Evolutionary conservation across 1,140 invertebrate genomes (phyloP).

Genomic region (Argopecten irradians): DNA sequence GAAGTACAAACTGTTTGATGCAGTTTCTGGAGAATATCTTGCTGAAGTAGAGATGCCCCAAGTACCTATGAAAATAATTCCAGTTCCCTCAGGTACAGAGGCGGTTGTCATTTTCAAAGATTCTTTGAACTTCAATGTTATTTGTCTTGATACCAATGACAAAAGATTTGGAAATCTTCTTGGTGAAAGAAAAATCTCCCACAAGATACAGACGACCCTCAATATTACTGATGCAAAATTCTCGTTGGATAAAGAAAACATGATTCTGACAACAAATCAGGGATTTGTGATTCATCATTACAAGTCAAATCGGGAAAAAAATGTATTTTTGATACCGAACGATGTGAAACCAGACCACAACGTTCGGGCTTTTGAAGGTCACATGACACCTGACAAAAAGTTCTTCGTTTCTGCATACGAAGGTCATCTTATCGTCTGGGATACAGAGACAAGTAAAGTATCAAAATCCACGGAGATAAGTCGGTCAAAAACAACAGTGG

Average conservation of each 20-base stretch:
- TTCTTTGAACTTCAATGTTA: constrained; percentile 27
- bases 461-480: constrained; percentile 41
- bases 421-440: constrained; percentile 50
- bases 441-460: constrained; percentile 41
- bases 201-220: background rate
- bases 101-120: constrained; percentile 46
- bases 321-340: constrained; percentile 48
- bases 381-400: constrained; percentile 44
- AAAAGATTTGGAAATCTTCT: constrained; percentile 46
- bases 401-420: constrained; percentile 58
- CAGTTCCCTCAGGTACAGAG: constrained; percentile 39
- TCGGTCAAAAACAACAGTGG: constrained; percentile 35
- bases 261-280: constrained; percentile 47
- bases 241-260: constrained; percentile 29
- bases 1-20: constrained; percentile 43
- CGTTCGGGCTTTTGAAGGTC: constrained; percentile 49
- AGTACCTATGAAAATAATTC: constrained; percentile 40
- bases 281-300: constrained; percentile 54
- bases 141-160: constrained; percentile 45
- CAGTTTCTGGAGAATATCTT: constrained; percentile 43
- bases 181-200: constrained; percentile 27
- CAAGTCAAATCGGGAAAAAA: constrained; percentile 43
- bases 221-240: constrained; percentile 37
- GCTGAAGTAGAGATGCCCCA: constrained; percentile 37
- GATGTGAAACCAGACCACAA: constrained; percentile 46